A percentile compares a stretch with the other conserved stretches of the same genome.
These are phyloP conservation scores for Coenonympha arcania DNA, from an alignment of 2,888 invertebrate genomes.

Conservation along the genomic window DNA sequence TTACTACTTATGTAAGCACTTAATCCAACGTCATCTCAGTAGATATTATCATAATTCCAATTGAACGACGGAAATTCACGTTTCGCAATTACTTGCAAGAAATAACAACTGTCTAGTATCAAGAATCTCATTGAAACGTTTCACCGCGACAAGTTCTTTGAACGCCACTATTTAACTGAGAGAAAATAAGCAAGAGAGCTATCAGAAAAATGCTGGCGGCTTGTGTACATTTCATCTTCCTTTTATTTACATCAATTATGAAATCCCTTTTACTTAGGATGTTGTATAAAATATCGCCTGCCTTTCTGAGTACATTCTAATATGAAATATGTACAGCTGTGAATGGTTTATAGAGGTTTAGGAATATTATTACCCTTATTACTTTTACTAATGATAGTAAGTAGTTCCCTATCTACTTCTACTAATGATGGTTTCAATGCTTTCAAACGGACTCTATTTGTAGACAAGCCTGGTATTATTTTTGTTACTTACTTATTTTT, in stretches of 20 bases:
- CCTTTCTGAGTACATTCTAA: neutral
- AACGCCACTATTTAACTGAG: constrained; percentile 11
- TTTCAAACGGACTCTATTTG: too few relatives aligned
- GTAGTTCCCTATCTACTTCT: too few relatives aligned
- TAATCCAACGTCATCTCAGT: constrained; percentile 24
- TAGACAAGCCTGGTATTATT: too few relatives aligned
- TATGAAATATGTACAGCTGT: too few relatives aligned
- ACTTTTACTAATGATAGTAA: too few relatives aligned
- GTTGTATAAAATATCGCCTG: too few relatives aligned
- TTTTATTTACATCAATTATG: constrained; percentile 9
- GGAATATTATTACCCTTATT: too few relatives aligned
- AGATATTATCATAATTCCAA: constrained; percentile 19
- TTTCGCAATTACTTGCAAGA: constrained; percentile 50
- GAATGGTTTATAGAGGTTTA: too few relatives aligned
- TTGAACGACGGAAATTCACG: constrained; percentile 35
- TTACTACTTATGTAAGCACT: constrained; percentile 20
- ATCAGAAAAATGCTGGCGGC: constrained; percentile 12
- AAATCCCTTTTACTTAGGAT: neutral
- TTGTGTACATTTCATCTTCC: constrained; percentile 7
- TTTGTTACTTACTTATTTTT: too few relatives aligned
- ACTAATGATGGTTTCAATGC: too few relatives aligned
- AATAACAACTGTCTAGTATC: constrained; percentile 40
- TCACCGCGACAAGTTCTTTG: constrained; percentile 23
- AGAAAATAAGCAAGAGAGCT: constrained; percentile 11
- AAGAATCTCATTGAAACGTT: constrained; percentile 44